A percentile compares a stretch with the other conserved stretches of the same genome.
Conservation (phyloP, 2,888 invertebrate genomes). For the Odontocolon sp. region DNA sequence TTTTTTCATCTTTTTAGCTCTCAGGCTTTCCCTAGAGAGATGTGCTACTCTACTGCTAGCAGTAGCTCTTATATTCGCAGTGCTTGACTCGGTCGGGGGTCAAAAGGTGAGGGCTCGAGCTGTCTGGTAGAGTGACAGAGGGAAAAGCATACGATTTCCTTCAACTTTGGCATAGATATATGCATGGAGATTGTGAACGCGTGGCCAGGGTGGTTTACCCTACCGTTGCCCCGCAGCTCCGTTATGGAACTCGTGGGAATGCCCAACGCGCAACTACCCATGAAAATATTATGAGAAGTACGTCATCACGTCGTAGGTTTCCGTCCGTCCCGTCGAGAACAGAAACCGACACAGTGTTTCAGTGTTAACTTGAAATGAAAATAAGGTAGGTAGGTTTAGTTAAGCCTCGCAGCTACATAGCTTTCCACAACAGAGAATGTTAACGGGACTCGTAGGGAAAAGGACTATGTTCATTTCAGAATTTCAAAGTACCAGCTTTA, state of each 20-base stretch:
- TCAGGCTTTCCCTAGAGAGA: constrained; percentile 46
- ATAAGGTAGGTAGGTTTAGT: constrained; percentile 22
- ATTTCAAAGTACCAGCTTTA: background rate
- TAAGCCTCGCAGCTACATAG: constrained; percentile 10
- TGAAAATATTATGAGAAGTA: constrained; percentile 58
- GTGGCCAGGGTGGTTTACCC: constrained; percentile 57
- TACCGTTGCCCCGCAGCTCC: constrained; percentile 12
- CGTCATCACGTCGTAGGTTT: constrained; percentile 44
- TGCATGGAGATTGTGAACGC: constrained; percentile 55
- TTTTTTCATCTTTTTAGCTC: constrained; percentile 4
- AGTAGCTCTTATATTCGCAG: constrained; percentile 53
- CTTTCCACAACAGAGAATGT: background rate
- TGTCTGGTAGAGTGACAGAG: constrained; percentile 39
- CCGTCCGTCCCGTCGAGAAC: constrained; percentile 31
- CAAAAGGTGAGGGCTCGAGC: constrained; percentile 71
- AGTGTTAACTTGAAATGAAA: constrained; percentile 51
- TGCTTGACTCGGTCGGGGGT: constrained; percentile 64
- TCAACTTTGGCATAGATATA: constrained; percentile 55
- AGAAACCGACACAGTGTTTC: constrained; percentile 17
- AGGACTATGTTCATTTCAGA: background rate
- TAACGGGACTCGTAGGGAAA: constrained; percentile 16
- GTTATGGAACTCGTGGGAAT: constrained; percentile 55
- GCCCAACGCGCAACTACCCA: constrained; percentile 44
- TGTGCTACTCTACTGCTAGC: constrained; percentile 46
- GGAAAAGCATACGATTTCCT: constrained; percentile 40